phyloP scores from a whole-genome alignment of 2,888 invertebrate genomes.

The Alcis repandata region DNA sequence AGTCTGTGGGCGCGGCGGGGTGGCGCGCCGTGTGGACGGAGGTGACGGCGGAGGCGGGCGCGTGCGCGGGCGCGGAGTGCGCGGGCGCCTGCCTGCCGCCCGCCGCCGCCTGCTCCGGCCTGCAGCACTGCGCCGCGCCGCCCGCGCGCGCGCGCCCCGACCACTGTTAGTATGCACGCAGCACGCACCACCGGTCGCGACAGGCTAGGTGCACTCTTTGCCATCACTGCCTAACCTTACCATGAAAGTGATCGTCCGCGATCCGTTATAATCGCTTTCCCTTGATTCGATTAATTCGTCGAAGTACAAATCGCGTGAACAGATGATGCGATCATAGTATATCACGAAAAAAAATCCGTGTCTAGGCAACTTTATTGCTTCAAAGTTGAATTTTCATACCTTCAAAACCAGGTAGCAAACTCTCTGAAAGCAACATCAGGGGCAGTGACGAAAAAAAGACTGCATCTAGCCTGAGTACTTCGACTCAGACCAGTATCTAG shows the following conservation, averaged over 20 bases:
- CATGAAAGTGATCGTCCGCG: too few relatives aligned
- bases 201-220: not conserved
- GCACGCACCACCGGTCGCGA: too few relatives aligned
- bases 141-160: slow-evolving; percentile 69
- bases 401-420: not conserved
- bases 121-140: slow-evolving; percentile 91
- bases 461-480: slow-evolving; percentile 10
- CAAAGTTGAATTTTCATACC: too few relatives aligned
- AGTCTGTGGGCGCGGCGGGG: slow-evolving; percentile 97
- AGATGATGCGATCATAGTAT: too few relatives aligned
- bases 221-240: not conserved
- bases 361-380: too few relatives aligned
- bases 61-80: slow-evolving; percentile 65
- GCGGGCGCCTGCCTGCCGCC: slow-evolving; percentile 74
- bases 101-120: slow-evolving; percentile 76
- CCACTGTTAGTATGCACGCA: slow-evolving; percentile 90
- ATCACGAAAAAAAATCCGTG: too few relatives aligned
- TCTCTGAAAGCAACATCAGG: too few relatives aligned
- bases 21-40: slow-evolving; percentile 98
- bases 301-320: too few relatives aligned
- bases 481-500: not conserved
- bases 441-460: not conserved
- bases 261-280: too few relatives aligned
- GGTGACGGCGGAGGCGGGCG: slow-evolving; percentile 85
- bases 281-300: too few relatives aligned